Percentiles rank a stretch among this genome's conserved stretches.
These are phyloP conservation scores for Symphodus melops DNA, from an alignment of 2,113 vertebrate species.

Conservation along the genomic window DNA sequence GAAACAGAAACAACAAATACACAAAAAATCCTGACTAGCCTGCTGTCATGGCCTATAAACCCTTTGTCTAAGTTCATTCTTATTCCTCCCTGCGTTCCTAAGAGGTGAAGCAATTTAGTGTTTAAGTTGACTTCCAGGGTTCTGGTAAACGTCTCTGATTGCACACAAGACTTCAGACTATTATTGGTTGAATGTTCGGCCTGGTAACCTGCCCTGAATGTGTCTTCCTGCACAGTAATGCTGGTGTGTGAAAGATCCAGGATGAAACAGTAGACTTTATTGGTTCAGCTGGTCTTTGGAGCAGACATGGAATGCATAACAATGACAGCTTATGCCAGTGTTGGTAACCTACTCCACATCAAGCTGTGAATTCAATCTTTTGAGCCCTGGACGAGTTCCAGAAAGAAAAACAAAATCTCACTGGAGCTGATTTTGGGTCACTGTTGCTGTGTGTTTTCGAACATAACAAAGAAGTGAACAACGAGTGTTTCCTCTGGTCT, in stretches of 20 bases:
- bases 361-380: slow-evolving; percentile 12
- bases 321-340: slow-evolving; percentile 8
- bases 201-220: slow-evolving; percentile 13
- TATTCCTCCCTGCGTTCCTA: slow-evolving; percentile 12
- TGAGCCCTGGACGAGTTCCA: slow-evolving; percentile 34
- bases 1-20: slow-evolving; percentile 54
- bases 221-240: neutral
- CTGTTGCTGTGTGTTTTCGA: slow-evolving; percentile 31
- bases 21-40: slow-evolving; percentile 22
- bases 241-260: neutral
- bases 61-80: slow-evolving; percentile 14
- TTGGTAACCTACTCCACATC: slow-evolving; percentile 11
- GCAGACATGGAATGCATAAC: slow-evolving; percentile 23
- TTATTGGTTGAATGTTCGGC: slow-evolving; percentile 26
- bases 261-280: slow-evolving; percentile 38
- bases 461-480: slow-evolving; percentile 38
- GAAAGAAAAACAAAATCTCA: neutral
- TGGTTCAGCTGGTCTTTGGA: slow-evolving; percentile 37
- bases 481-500: slow-evolving; percentile 28
- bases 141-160: slow-evolving; percentile 42
- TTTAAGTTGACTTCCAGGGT: slow-evolving; percentile 29
- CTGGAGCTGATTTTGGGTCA: slow-evolving; percentile 30
- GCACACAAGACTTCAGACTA: slow-evolving; percentile 8
- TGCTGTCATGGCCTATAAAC: slow-evolving; percentile 14
- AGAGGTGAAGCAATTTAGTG: slow-evolving; percentile 24